phyloP scores from a whole-genome alignment of 2,888 invertebrate species.

The Dendrolimus pini region DNA sequence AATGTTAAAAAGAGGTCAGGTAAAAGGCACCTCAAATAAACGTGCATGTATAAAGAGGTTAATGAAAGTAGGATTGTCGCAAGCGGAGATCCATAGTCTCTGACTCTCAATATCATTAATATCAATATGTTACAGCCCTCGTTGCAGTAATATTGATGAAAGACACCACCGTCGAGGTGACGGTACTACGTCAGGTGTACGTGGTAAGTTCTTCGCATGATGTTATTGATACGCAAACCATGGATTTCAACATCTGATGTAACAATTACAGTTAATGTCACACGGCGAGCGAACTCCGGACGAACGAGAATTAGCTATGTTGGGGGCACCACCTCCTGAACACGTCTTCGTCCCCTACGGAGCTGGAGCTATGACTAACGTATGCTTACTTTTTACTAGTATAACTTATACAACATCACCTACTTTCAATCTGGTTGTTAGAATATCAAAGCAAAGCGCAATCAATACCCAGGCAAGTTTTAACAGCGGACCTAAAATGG shows the following conservation, averaged over 20 bases:
- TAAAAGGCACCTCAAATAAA: no score
- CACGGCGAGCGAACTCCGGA: conserved; percentile 85
- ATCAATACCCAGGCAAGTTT: no score
- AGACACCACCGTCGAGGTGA: conserved; percentile 59
- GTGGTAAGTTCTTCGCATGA: conserved; percentile 44
- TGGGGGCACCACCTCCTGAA: conserved; percentile 78
- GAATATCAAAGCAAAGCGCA: no score
- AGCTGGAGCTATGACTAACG: conserved; percentile 80
- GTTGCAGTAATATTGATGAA: conserved; percentile 71
- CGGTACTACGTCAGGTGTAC: conserved; percentile 65
- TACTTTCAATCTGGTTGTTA: no score
- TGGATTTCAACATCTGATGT: background rate
- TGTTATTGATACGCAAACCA: no score
- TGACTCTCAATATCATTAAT: background rate
- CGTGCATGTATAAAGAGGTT: no score
- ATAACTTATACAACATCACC: no score
- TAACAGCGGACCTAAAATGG: no score
- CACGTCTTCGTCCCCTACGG: conserved; percentile 80
- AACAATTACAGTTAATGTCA: conserved; percentile 75
- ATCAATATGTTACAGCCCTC: conserved; percentile 46
- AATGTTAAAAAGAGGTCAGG: no score
- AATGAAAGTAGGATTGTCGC: no score
- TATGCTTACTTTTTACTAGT: conserved; percentile 39
- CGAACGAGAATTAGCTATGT: conserved; percentile 67
- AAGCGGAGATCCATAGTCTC: no score